Conservation (phyloP, 2,797 vertebrate genomes). For the Malurus splendens region DNA sequence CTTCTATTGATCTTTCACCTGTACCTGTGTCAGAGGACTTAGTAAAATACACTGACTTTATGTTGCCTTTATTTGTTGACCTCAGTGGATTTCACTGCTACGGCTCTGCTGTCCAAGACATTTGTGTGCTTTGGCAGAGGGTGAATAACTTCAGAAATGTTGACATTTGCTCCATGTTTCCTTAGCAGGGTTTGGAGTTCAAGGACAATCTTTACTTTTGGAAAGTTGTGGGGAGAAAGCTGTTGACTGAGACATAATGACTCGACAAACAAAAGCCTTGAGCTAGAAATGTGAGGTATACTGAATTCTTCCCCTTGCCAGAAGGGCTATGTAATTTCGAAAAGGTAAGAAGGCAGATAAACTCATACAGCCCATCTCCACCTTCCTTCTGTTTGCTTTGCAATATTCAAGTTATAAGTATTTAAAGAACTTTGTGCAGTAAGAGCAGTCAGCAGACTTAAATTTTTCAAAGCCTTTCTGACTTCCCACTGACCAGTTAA, state of each 20-base stretch:
- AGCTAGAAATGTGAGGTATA: background rate
- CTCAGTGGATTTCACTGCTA: slow-evolving; percentile 18
- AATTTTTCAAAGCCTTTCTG: background rate
- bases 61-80: slow-evolving; percentile 19
- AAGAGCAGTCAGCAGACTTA: background rate
- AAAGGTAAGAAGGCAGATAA: background rate
- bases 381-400: slow-evolving; percentile 24
- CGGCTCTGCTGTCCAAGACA: background rate
- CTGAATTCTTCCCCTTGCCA: background rate
- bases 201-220: slow-evolving; percentile 9
- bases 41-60: slow-evolving; percentile 9
- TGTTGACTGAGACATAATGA: slow-evolving; percentile 13
- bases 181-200: background rate
- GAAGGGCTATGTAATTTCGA: background rate
- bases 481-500: background rate
- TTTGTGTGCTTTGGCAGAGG: slow-evolving; percentile 10
- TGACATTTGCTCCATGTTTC: slow-evolving; percentile 18
- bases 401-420: background rate
- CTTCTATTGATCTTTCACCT: slow-evolving; percentile 18
- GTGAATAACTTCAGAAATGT: slow-evolving; percentile 34
- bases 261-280: slow-evolving; percentile 3
- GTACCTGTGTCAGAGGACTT: background rate
- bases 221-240: background rate
- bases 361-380: background rate
- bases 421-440: background rate